These are phyloP conservation scores for Elgonia sp. DNA, from an alignment of 2,888 invertebrate genomes.

Conservation along the genomic window DNA sequence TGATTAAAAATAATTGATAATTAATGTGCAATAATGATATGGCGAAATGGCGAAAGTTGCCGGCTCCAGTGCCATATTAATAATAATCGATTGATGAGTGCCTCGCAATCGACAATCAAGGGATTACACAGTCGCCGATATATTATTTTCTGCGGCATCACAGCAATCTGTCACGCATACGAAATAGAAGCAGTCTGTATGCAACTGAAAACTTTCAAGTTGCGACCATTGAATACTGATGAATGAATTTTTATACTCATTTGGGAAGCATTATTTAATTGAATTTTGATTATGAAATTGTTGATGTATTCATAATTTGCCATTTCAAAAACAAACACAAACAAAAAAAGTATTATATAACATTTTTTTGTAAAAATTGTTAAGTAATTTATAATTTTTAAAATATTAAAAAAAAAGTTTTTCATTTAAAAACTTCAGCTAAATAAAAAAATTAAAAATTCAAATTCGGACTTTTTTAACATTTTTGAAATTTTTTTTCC, in stretches of 20 bases:
- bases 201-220: constrained; percentile 61
- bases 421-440: too few species aligned
- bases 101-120: constrained; percentile 50
- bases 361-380: too few species aligned
- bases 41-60: constrained; percentile 64
- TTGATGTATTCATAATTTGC: too few species aligned
- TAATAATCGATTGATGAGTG: constrained; percentile 66
- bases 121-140: constrained; percentile 61
- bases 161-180: constrained; percentile 46
- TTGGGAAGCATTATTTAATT: constrained; percentile 42
- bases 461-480: too few species aligned
- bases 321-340: too few species aligned
- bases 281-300: constrained; percentile 43
- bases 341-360: too few species aligned
- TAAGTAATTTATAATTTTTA: too few species aligned
- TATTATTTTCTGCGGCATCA: constrained; percentile 59
- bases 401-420: too few species aligned
- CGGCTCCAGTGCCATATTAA: constrained; percentile 70
- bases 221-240: constrained; percentile 59
- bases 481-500: too few species aligned
- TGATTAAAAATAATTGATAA: constrained; percentile 37
- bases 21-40: background rate
- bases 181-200: constrained; percentile 59
- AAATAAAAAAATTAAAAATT: too few species aligned
- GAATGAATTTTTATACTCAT: constrained; percentile 44